Base-by-base conservation (phyloP, 2,888 invertebrate genomes). In the Chrysolina haemoptera region DNA sequence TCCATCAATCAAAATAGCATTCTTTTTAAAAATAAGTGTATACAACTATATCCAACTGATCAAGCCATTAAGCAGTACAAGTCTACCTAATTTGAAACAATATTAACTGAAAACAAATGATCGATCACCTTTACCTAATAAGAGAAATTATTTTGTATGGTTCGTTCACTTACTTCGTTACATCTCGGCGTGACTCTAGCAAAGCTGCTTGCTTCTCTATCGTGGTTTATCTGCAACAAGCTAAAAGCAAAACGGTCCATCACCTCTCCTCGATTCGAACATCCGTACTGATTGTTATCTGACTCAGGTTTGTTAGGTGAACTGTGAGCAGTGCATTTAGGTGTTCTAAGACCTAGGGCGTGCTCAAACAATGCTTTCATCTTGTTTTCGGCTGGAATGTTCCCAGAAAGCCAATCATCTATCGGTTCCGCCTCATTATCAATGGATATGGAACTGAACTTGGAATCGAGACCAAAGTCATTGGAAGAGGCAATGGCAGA, bases 181-280 rank as follows among this genome's bases (percentile, higher is more conserved):
- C 80, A 73, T 71, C 84, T 86, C 9, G 90, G 89, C 76, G 90
- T 88, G 68, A 92, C 91, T 86, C 92, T 92, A 65, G 87, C 90
- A 87, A 93, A 93, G 77, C 90, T 90, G 86, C 92, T 93, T 78
- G 88, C 87, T 76, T 91, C 90, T 81, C 90, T 91, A 85, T 90
- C 91, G 85, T 92, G 92, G 85, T 92, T 92, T 85, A 93, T 86
- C 75, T 90, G 90, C 79, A 90, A 87, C 83, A 91, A 89, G 78
- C 86, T 87, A 14, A 80, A 78, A 11, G 80, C 77, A 14, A 78
- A 46, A 11, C 75, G 67, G 71, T 76, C 75, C 85, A 84, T 76
- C 82, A 76, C 10, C 41, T 70, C 68, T 22, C 75, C 74, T 41
- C 11, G 27, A 3, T 27, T 27, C 8, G 35, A 35, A 35, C 35